Percentiles rank a stretch among this genome's conserved stretches.
These are phyloP conservation scores for Elegia similella DNA, from an alignment of 2,888 invertebrate genomes.

Conservation along the genomic window DNA sequence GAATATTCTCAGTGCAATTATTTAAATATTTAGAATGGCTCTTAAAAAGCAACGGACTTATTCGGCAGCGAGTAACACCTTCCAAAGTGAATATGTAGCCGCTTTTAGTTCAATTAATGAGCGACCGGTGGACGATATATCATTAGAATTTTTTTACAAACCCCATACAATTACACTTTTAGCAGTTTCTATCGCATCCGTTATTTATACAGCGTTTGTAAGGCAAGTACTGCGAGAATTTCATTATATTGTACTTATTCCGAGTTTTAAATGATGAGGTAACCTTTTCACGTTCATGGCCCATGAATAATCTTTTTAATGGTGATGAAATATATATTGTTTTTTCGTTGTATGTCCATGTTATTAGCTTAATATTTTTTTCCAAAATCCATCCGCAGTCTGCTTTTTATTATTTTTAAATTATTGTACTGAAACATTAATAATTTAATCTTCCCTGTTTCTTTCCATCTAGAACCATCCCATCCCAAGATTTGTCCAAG, in stretches of 20 bases:
- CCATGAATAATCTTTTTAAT: too few relatives aligned
- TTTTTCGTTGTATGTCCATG: too few relatives aligned
- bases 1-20: not conserved
- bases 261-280: too few relatives aligned
- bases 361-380: too few relatives aligned
- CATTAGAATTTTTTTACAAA: conserved; percentile 97
- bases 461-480: not conserved
- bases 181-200: conserved; percentile 91
- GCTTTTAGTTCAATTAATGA: conserved; percentile 94
- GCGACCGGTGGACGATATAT: conserved; percentile 97
- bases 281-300: too few relatives aligned
- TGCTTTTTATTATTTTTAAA: too few relatives aligned
- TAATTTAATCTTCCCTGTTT: not conserved
- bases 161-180: conserved; percentile 98
- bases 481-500: too few relatives aligned
- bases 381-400: too few relatives aligned
- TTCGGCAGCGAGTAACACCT: conserved; percentile 30
- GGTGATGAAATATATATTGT: not conserved
- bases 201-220: conserved; percentile 97
- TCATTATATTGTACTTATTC: too few relatives aligned
- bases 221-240: conserved; percentile 82
- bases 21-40: not conserved
- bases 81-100: conserved; percentile 64
- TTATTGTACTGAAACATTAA: too few relatives aligned
- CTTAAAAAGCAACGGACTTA: conserved; percentile 22